phyloP scores from a whole-genome alignment of 2,797 vertebrate genomes.

The Meriones psammophilus region DNA sequence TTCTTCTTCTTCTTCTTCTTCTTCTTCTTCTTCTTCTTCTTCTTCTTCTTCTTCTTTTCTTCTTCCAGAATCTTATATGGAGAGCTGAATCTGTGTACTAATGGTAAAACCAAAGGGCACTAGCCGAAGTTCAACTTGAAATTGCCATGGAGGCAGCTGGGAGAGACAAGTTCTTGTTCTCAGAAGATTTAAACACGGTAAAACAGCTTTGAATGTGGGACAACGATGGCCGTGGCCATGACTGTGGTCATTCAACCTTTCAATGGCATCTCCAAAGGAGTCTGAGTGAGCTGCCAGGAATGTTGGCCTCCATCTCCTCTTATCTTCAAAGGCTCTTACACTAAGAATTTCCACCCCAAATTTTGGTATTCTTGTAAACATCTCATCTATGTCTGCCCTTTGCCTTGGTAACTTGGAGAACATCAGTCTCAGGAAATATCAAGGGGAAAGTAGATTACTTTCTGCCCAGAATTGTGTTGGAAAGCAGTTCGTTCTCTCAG shows the following conservation, averaged over 20 bases:
- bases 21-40: background rate
- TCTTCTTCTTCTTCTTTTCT: background rate
- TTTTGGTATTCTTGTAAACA: conserved; percentile 84
- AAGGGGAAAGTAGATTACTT: conserved; percentile 45
- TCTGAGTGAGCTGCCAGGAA: conserved; percentile 43
- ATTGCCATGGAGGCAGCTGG: background rate
- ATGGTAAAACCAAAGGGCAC: background rate
- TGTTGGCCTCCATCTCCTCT: conserved; percentile 60
- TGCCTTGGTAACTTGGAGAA: conserved; percentile 80
- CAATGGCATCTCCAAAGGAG: background rate
- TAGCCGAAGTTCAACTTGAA: background rate
- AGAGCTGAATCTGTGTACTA: background rate
- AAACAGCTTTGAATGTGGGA: background rate
- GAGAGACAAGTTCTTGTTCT: background rate
- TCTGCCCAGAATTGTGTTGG: conserved; percentile 69
- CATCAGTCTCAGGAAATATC: conserved; percentile 59
- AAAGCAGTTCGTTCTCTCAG: conserved; percentile 56
- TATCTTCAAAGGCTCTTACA: conserved; percentile 75
- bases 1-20: background rate
- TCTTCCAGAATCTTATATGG: background rate
- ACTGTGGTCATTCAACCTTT: conserved; percentile 34
- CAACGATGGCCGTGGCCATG: background rate
- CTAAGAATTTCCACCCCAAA: conserved; percentile 79
- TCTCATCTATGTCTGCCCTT: conserved; percentile 76
- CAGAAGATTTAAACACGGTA: background rate